Evolutionary conservation across 2,797 vertebrate species (phyloP), one percentile per base, ranked within the genome.

Genomic region (Rhinella marina): DNA sequence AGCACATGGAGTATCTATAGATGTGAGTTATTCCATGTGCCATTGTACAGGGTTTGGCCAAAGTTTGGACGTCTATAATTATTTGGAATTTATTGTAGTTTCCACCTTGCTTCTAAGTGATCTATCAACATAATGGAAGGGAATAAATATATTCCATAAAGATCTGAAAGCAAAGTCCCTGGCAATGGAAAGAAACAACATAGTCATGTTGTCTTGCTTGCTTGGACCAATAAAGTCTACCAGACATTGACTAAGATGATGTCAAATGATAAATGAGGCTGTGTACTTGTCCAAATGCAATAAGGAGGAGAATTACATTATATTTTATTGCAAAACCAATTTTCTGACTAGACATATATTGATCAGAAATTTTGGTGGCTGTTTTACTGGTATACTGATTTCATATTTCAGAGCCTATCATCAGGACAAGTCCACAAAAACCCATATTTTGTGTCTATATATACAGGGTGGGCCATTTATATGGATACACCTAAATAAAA

Each of bases 301-400:
- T 50, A 75, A 48, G 72, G 17, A 72, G 19, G 1, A 41, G 3
- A 73, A 73, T 32, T 7, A 41, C 32, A 48, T 73, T 48, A 50
- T 9, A 75, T 75, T 75, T 50, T 72, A 48, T 75, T 75, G 72
- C 32, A 75, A 50, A 75, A 48, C 72, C 32, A 75, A 50, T 48
- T 48, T 23, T 12, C 17, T 21, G 41, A 75, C 41, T 23, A 75
- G 32, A 29, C 27, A 29, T 72, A 19, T 75, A 50, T 75, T 75
- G 72, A 23, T 75, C 32, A 72, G 19, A 41, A 27, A 41, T 19
- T 72, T 41, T 41, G 16, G 25, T 68, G 66, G 66, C 14, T 13
- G 16, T 68, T 68, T 68, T 68, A 68, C 66, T 13, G 7, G 25
- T 68, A 68, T 29, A 16, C 62, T 12, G n/a, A 66, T 66, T 25